phyloP scores from a whole-genome alignment of 1,140 invertebrate species.

The Lepidurus arcticus region DNA sequence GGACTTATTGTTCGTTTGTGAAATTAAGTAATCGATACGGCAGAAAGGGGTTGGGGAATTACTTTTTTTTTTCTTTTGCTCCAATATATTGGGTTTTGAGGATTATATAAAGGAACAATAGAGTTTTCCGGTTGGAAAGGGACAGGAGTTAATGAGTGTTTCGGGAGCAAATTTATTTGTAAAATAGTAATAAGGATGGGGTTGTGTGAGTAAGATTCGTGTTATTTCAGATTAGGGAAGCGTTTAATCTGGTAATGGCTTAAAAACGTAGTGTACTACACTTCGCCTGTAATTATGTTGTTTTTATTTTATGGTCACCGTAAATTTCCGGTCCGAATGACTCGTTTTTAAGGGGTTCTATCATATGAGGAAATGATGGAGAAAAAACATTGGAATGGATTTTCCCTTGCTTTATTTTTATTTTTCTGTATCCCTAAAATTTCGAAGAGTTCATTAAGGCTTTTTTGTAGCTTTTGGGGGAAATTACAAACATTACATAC shows the following conservation, averaged over 20 bases:
- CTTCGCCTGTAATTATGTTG: neutral
- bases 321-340: slow-evolving; percentile 19
- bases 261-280: neutral
- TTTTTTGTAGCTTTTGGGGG: neutral
- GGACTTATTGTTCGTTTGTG: too few species aligned
- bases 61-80: too few species aligned
- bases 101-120: too few species aligned
- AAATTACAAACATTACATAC: neutral
- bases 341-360: neutral
- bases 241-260: neutral
- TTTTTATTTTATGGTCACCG: neutral
- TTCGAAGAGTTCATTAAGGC: neutral
- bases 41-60: too few species aligned
- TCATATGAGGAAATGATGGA: neutral
- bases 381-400: neutral
- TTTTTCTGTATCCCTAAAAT: neutral
- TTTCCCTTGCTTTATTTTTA: neutral
- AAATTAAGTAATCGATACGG: too few species aligned
- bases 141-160: too few species aligned
- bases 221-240: too few species aligned
- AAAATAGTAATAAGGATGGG: too few species aligned
- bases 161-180: too few species aligned
- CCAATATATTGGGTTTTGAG: too few species aligned
- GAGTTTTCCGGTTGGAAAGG: too few species aligned
- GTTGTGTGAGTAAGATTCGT: too few species aligned